Evolutionary conservation across 2,113 vertebrate species (phyloP), one percentile per base, ranked within the genome.

Genomic region (Myotis brandtii): DNA sequence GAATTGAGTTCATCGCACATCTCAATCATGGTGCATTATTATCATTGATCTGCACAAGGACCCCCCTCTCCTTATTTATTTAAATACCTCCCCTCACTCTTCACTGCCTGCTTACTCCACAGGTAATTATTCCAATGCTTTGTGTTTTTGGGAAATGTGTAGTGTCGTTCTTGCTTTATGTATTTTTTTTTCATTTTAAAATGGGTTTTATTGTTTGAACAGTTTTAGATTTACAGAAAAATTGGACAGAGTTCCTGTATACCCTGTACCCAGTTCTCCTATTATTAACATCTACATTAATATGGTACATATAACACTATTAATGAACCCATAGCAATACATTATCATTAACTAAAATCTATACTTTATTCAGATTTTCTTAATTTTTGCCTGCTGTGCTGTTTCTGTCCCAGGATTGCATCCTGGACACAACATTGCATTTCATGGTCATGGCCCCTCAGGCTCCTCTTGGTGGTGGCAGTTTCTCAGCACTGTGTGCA

Each of bases 191-290:
- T 27, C 5, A 37, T 86, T 62, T 73, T 34, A 96, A 93, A 93
- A 48, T 50, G 43, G 43, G 27, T 23, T 83, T 72, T 52, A 52
- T 93, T 93, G 48, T 69, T 75, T 56, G 80, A 43, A 79, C 13
- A 23, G 56, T 87, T 95, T 93, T 76, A 76, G n/a, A 73, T 27
- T 56, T 91, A n/a, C 6, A 86, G 86, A 82, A 54, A 88, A 70
- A 70, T 30, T 40, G 62, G 52, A 82, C 32, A 40, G 67, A 14
- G 40, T 66, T 89, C 54, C 5, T n/a, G 3, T 13, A 2, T 69
- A 27, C 34, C 27, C n/a, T 3, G 0, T 30, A 17, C 27, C 46
- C 56, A 43, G 34, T 56, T 73, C 76, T 48, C 32, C 76, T 90
- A 3, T 43, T 62, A 40, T 64, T 84, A 81, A 34, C 32, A 9